These are phyloP conservation scores for Microctonus aethiopoides DNA, from an alignment of 2,888 invertebrate genomes.

Conservation along the genomic window DNA sequence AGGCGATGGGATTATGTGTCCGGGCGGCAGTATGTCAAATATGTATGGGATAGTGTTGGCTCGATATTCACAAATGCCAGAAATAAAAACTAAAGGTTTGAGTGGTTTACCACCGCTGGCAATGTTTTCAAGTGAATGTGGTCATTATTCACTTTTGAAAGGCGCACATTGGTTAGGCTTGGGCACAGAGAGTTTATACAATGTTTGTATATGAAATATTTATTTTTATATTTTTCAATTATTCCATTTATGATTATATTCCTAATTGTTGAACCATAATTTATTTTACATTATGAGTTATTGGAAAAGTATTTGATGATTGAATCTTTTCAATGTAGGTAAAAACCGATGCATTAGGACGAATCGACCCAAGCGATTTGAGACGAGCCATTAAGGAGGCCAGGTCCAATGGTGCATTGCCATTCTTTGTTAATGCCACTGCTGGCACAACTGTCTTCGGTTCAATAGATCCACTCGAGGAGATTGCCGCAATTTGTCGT, in stretches of 20 bases:
- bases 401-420: constrained; percentile 69
- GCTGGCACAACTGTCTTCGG: constrained; percentile 87
- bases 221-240: neutral
- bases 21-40: constrained; percentile 84
- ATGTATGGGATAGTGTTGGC: constrained; percentile 83
- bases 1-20: constrained; percentile 82
- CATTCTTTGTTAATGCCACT: constrained; percentile 80
- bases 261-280: neutral
- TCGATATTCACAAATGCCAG: constrained; percentile 75
- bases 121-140: constrained; percentile 81
- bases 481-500: constrained; percentile 76
- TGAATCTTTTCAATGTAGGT: constrained; percentile 69
- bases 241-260: neutral
- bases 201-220: constrained; percentile 44
- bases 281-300: neutral
- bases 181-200: constrained; percentile 77
- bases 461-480: constrained; percentile 80
- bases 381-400: constrained; percentile 71
- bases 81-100: constrained; percentile 77
- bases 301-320: neutral
- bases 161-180: constrained; percentile 86
- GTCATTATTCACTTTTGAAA: constrained; percentile 86
- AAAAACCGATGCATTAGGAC: constrained; percentile 75
- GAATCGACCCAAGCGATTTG: constrained; percentile 75
- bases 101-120: constrained; percentile 74